Base-by-base conservation (phyloP, 1,140 invertebrate genomes). In the Galleria mellonella region DNA sequence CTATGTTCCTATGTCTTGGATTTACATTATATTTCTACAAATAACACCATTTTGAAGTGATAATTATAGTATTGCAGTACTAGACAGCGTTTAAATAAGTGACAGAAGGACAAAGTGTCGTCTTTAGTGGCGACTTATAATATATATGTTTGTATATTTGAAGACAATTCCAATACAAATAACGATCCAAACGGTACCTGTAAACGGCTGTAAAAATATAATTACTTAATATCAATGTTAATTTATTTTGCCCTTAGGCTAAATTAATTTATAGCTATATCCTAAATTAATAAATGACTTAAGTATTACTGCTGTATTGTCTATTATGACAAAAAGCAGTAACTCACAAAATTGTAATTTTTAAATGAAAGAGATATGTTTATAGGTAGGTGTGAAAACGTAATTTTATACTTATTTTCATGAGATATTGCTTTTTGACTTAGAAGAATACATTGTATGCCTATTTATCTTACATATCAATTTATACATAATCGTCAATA, bases 401-500 rank as follows among this genome's bases (percentile, higher is more conserved):
- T 29, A 29, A 5, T 29, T 5, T 29, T 29, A 29, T 29, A 5
- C 28, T 29, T 23, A 23, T 23, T 23, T 23, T 23, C 17, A 3
- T 6, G 6, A 23, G 17, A 23, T 23, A 23, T 23, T 23, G 17
- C 17, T n/a, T 17, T 37, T 37, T 37, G 15, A 37, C 35, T 15
- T 37, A 37, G 35, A 9, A 17, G n/a, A 37, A n/a, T 13, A 13
- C 35, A 17, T 35, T 6, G 9, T 9, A 35, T 15, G 35, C 17
- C 17, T 32, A 32, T 29, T 32, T 41, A 51, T 41, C 28, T 23
- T 54, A 49, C 36, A 29, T 46, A 43, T 43, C 30, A 38, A 52
- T 52, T 53, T 60, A 51, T 57, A 60, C 47, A 50, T 50, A 62
- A 45, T 63, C 51, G 46, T 61, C 45, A 52, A 52, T 48, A 43